Evolutionary conservation across 2,797 vertebrate genomes (phyloP), one percentile per base, ranked within the genome.

Genomic region (Masticophis lateralis): DNA sequence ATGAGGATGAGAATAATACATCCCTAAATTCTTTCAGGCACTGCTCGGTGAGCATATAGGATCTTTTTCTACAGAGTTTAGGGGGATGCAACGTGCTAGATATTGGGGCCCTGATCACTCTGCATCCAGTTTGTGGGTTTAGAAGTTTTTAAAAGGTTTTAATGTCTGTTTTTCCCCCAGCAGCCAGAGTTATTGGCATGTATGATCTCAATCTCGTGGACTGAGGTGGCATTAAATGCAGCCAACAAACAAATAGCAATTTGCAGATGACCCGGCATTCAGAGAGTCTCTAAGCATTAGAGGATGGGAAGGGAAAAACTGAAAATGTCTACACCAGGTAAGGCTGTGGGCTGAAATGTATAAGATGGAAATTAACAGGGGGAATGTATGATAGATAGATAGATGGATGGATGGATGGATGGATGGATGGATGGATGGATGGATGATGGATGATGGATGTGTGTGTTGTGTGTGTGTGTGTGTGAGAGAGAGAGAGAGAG

Each of bases 401-500:
- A 22, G 59, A 25, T 56, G 37, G 37, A 37, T 37, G 37, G 37
- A 37, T 37, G 37, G 37, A 37, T 37, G 37, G 37, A 37, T 37
- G 37, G 37, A 37, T 37, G 37, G 37, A 37, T 37, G 37, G 22
- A 60, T 2, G 18, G 57, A 59, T 5, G 27, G 60, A 61, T 3
- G 27, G 60, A 61, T 20, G 25, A 61, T 2, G 25, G 59, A 60
- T 0, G 1, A 37, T 37, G 37, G 37, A 37, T 37, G 2, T 37
- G 37, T 37, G 37, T 37, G 37, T 37, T 37, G 37, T 47, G 47
- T 47, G 47, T 47, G 47, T 47, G 47, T 47, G 47, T 47, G 47
- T 47, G 47, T 47, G 47, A 5, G 47, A 0, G 47, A 51, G 2
- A 9, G 0, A 60, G 22, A 10, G 3, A 3, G 2, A 3, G 1